Base-by-base conservation (phyloP, 2,113 vertebrate genomes). In the Aegithalos caudatus region DNA sequence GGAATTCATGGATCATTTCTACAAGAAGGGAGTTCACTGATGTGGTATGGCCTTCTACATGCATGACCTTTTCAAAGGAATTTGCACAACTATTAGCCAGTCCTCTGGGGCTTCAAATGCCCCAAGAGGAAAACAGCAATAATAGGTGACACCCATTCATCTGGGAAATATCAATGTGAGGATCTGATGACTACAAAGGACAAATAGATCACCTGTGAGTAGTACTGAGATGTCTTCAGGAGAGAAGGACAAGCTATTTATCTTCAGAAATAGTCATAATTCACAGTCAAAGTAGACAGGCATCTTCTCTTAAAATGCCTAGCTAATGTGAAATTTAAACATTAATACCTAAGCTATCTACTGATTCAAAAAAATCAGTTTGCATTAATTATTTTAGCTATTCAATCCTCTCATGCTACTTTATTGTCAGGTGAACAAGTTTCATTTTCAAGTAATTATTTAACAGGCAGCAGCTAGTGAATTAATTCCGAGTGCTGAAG, bases 31-130 rank as follows among this genome's bases (percentile, higher is more conserved):
- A 56, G 31, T 45, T 44, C 37, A 53, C 3, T 29, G n/a, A 57
- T 40, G 44, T 0, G 3, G 10, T 20, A 53, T 14, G 1, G 1
- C 60, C 51, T 70, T 91, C n/a, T n/a, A 73, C 20, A 18, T 0
- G 0, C 18, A 9, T 1, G 1, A 47, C 18, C 25, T 58, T 81
- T 66, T 7, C 73, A 54, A 79, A 91, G 42, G 54, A 62, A 74
- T 31, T 21, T 66, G 37, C 67, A 65, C 14, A 22, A 65, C 8
- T 31, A 22, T 45, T 12, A 65, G 24, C 31, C 40, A 81, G n/a
- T n/a, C 40, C 67, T 66, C 10, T 2, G 3, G n/a, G 27, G 21
- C 35, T 74, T 78, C 35, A 37, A 58, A 78, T 42, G 20, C 3
- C 33, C 20, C 17, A 47, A 84, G 61, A 65, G 27, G 23, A 66